phyloP scores from a whole-genome alignment of 2,113 vertebrate species.

The Apus apus region DNA sequence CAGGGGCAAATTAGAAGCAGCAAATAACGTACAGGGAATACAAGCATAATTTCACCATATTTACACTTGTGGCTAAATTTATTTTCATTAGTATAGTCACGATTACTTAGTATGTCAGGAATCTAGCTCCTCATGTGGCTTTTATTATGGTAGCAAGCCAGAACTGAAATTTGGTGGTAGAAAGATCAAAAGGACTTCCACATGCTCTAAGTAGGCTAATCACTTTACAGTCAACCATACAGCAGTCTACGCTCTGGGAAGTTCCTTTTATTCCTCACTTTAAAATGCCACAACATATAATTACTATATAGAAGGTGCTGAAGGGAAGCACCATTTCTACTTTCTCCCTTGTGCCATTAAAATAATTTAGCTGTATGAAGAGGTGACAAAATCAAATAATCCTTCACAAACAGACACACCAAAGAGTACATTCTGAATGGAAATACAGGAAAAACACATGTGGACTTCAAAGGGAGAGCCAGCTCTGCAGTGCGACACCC shows the following conservation, averaged over 20 bases:
- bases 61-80: background rate
- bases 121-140: background rate
- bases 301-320: background rate
- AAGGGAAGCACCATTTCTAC: background rate
- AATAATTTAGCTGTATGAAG: background rate
- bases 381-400: background rate
- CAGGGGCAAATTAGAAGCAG: background rate
- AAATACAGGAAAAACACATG: background rate
- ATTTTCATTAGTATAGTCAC: background rate
- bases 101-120: background rate
- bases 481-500: background rate
- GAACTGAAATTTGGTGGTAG: background rate
- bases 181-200: slow-evolving; percentile 4
- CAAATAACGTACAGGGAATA: background rate
- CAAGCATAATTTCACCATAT: background rate
- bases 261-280: background rate
- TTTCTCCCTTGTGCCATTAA: background rate
- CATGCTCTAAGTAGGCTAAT: background rate
- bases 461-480: background rate
- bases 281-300: background rate
- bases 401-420: background rate
- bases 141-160: background rate
- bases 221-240: background rate
- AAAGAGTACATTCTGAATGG: background rate
- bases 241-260: background rate